Percentiles rank a stretch among this genome's conserved stretches.
These are phyloP conservation scores for Tipula lateralis DNA, from an alignment of 2,888 invertebrate genomes.

Conservation along the genomic window DNA sequence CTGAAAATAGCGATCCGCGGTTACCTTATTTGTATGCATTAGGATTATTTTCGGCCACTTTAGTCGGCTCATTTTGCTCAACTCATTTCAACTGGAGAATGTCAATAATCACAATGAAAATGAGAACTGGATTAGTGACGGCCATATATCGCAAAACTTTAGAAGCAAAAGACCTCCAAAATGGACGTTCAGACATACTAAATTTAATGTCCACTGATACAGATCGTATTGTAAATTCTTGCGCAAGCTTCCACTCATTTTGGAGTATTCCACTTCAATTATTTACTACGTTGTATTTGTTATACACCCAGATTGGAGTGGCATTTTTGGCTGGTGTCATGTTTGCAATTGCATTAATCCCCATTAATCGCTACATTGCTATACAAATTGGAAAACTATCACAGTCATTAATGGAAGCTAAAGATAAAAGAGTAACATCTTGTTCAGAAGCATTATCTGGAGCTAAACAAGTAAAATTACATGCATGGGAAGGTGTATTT, in stretches of 20 bases:
- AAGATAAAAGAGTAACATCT: conserved; percentile 82
- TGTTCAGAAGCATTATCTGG: conserved; percentile 84
- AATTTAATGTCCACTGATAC: conserved; percentile 97
- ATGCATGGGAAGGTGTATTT: conserved; percentile 91
- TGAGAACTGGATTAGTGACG: conserved; percentile 78
- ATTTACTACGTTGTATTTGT: conserved; percentile 71
- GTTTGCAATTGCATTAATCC: conserved; percentile 83
- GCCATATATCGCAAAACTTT: conserved; percentile 64
- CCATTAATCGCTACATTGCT: conserved; percentile 86
- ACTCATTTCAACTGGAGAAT: conserved; percentile 88
- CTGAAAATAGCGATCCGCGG: conserved; percentile 64
- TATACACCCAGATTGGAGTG: conserved; percentile 83
- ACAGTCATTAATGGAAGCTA: conserved; percentile 80
- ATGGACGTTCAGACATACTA: conserved; percentile 76
- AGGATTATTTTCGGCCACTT: conserved; percentile 60
- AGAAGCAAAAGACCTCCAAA: conserved; percentile 49
- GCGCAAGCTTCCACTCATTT: conserved; percentile 90
- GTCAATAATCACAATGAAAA: conserved; percentile 76
- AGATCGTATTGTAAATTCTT: conserved; percentile 91
- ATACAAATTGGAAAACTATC: conserved; percentile 82
- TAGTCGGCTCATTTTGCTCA: conserved; percentile 76
- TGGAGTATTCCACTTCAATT: conserved; percentile 96
- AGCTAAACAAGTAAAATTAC: conserved; percentile 83
- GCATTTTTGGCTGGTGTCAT: conserved; percentile 86
- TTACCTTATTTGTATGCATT: conserved; percentile 61